Conservation (phyloP, 2,888 invertebrate genomes). For the Heliconius ismenius region DNA sequence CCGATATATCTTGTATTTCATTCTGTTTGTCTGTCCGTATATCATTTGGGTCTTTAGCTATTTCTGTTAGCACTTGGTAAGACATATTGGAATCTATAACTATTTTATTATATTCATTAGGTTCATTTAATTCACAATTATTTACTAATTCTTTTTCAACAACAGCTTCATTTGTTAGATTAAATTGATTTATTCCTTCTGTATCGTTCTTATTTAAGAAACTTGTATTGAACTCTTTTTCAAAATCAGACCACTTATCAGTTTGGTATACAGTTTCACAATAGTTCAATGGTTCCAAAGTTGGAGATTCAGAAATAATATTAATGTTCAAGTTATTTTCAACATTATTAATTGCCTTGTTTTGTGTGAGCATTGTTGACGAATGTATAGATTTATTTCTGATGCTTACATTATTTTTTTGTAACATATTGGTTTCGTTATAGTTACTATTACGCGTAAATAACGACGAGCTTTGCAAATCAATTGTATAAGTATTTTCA, state of each 20-base stretch:
- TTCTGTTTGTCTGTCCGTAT: neutral
- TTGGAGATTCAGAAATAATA: conserved; percentile 22
- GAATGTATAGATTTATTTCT: neutral
- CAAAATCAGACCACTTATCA: conserved; percentile 30
- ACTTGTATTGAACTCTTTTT: conserved; percentile 31
- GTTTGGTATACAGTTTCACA: conserved; percentile 42
- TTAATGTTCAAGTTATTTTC: neutral
- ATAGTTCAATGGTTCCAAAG: conserved; percentile 27
- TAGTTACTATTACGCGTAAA: conserved; percentile 22
- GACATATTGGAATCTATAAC: neutral
- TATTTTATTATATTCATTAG: neutral
- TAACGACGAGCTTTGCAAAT: conserved; percentile 11
- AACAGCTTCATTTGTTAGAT: neutral
- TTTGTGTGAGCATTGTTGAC: neutral
- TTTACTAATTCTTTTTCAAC: neutral
- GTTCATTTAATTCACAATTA: neutral
- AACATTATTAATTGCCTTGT: neutral
- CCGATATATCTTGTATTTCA: neutral
- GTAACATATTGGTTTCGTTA: conserved; percentile 29
- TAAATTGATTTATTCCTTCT: neutral
- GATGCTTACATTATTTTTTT: conserved; percentile 3
- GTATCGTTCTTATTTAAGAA: conserved; percentile 18
- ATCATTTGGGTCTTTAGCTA: neutral
- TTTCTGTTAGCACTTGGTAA: neutral
- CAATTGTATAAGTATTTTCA: conserved; percentile 33